Evolutionary conservation across 2,888 invertebrate species (phyloP), one percentile per base, ranked within the genome.

Genomic region (Drosophila longiperda): DNA sequence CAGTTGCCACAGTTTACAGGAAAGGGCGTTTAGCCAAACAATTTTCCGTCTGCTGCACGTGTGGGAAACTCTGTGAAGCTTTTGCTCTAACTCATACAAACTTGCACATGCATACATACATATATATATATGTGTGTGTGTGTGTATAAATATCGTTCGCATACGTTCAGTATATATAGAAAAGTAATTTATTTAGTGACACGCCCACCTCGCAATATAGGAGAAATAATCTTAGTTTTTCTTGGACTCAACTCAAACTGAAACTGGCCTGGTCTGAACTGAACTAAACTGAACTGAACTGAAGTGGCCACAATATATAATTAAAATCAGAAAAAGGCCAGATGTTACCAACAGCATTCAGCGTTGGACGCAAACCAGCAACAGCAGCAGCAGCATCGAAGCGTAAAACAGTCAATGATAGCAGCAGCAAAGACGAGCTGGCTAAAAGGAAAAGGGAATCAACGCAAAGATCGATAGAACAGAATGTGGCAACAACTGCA

Each of bases 111-210:
- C 38, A 54, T 9, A n/a, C n/a, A 33, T 11, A 42, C 15, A 40
- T 12, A 59, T n/a, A 57, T 42, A 33, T 32, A 12, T 63, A 9
- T 55, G 52, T 26, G 15, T 48, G 53, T 55, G 59, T 61, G 50
- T 58, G 45, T 57, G n/a, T 50, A 15, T 59, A 50, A 48, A 53
- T 34, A 66, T 66, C 55, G 57, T 20, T 42, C 66, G 66, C 55
- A 57, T 57, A 67, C 55, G 59, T 67, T 52, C 38, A 45, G 38
- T 77, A 78, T 75, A 79, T 89, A 87, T 89, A 89, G 87, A 89
- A 87, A 87, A 87, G 87, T 89, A 87, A 87, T 87, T 87, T 87
- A 87, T 89, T 87, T 87, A 85, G 89, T 74, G 87, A 75, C 87
- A 87, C 87, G 87, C 87, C 87, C 87, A 82, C 80, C 73, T 66